Conservation (phyloP, 2,888 invertebrate genomes). For the Ormyrus labotus region DNA sequence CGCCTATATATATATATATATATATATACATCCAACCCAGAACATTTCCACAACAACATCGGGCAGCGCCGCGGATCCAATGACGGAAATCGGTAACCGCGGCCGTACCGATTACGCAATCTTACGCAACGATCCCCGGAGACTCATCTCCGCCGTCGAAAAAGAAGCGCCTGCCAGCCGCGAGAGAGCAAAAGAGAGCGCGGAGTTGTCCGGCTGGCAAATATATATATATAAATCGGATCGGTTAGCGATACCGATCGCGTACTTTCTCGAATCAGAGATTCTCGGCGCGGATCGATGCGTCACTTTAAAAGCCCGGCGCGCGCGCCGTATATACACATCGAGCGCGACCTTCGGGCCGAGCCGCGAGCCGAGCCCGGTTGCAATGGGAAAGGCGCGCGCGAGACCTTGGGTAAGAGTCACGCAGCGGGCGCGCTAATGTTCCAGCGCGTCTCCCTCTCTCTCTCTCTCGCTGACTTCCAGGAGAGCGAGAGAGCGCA, state of each 20-base stretch:
- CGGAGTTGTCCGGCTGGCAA: neutral
- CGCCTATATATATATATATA: too few species aligned
- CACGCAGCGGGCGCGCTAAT: conserved; percentile 66
- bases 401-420: conserved; percentile 72
- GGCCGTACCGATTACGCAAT: too few species aligned
- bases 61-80: too few species aligned
- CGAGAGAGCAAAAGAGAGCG: too few species aligned
- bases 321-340: conserved; percentile 48
- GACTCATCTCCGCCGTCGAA: too few species aligned
- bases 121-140: too few species aligned
- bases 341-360: conserved; percentile 52
- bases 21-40: too few species aligned
- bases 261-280: neutral
- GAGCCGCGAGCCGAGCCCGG: neutral
- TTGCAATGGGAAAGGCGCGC: conserved; percentile 67
- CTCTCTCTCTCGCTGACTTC: conserved; percentile 43
- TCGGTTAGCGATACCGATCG: neutral
- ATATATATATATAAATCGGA: neutral
- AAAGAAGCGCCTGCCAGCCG: too few species aligned
- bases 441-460: conserved; percentile 47
- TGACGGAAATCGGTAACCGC: too few species aligned
- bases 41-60: too few species aligned
- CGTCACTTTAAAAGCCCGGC: conserved; percentile 49
- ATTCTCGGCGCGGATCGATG: conserved; percentile 38
- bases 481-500: conserved; percentile 44